A percentile compares a stretch with the other conserved stretches of the same genome.
phyloP scores from a whole-genome alignment of 2,113 vertebrate species.

The Microcebus lehilahytsara region DNA sequence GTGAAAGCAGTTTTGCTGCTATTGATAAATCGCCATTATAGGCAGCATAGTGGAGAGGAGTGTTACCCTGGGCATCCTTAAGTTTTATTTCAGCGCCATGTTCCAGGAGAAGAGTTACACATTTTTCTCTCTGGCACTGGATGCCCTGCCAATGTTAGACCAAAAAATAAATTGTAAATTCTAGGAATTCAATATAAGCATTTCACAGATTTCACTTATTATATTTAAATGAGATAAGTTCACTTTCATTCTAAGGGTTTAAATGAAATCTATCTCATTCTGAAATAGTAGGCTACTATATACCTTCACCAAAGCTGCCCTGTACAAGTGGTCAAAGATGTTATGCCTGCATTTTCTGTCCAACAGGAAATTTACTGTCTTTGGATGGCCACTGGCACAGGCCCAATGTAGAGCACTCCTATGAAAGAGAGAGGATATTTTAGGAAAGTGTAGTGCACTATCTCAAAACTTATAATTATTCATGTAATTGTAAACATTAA shows the following conservation, averaged over 20 bases:
- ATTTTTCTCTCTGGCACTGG: slow-evolving; percentile 90
- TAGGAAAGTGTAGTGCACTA: background rate
- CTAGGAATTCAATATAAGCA: background rate
- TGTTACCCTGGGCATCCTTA: slow-evolving; percentile 86
- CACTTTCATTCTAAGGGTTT: background rate
- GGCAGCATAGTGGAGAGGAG: slow-evolving; percentile 90
- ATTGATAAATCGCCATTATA: slow-evolving; percentile 79
- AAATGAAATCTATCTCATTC: background rate
- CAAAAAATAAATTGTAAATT: background rate
- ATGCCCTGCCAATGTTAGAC: slow-evolving; percentile 85
- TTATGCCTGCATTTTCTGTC: background rate
- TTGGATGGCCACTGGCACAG: background rate
- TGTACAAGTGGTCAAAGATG: background rate
- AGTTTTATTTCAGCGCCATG: slow-evolving; percentile 84
- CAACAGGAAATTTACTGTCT: background rate
- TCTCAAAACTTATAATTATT: background rate
- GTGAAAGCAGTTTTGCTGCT: slow-evolving; percentile 83
- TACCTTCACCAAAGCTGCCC: slow-evolving; percentile 88
- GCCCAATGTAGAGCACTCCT: background rate
- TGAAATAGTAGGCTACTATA: background rate
- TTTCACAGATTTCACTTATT: background rate
- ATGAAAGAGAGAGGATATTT: background rate
- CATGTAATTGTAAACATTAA: background rate
- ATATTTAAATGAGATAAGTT: background rate
- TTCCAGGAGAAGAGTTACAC: slow-evolving; percentile 86